These are phyloP conservation scores for Lagenorhynchus albirostris DNA, from an alignment of 2,113 vertebrate species.

Conservation along the genomic window DNA sequence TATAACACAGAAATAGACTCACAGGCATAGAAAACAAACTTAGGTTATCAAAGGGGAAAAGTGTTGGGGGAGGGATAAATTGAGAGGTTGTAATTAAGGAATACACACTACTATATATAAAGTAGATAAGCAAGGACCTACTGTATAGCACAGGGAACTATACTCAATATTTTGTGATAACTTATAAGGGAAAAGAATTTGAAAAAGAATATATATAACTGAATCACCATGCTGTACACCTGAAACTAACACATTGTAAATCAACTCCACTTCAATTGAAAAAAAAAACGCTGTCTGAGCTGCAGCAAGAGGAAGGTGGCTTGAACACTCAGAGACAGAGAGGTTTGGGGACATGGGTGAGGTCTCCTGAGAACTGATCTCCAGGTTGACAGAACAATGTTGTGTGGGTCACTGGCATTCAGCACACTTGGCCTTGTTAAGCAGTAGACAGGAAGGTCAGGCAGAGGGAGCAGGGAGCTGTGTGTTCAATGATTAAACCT, in stretches of 20 bases:
- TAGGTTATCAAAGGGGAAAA: neutral
- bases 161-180: too few species aligned
- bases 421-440: neutral
- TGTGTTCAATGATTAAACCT: neutral
- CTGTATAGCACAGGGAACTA: fast-evolving
- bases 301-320: fast-evolving
- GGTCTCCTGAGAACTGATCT: fast-evolving
- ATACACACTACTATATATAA: neutral
- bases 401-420: neutral
- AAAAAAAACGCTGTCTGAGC: neutral
- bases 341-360: fast-evolving
- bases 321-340: neutral
- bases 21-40: neutral
- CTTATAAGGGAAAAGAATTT: too few species aligned
- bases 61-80: neutral
- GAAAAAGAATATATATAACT: neutral
- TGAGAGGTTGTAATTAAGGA: neutral
- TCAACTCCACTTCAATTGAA: neutral
- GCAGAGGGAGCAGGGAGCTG: neutral
- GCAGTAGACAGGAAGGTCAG: neutral
- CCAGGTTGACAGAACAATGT: neutral
- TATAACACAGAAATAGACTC: neutral
- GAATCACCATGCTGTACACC: neutral
- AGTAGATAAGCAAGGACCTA: neutral
- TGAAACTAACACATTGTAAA: neutral